A percentile compares a stretch with the other conserved stretches of the same genome.
These are phyloP conservation scores for Cepphus grylle DNA, from an alignment of 2,113 vertebrate species.

Conservation along the genomic window DNA sequence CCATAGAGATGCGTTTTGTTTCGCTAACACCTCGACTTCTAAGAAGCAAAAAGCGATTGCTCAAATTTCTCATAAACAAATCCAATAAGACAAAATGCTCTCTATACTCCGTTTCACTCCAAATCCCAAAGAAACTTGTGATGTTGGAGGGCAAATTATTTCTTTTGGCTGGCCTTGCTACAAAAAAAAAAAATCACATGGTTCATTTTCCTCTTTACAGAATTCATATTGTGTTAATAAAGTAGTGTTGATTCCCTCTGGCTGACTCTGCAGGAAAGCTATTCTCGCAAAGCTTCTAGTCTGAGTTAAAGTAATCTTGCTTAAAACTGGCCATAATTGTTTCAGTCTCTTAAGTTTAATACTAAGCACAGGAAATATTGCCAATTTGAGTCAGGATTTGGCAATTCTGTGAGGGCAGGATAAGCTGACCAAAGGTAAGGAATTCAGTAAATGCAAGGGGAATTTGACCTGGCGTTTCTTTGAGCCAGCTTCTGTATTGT, in stretches of 20 bases:
- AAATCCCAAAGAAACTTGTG: conserved; percentile 4
- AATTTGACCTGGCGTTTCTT: neutral
- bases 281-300: conserved; percentile 9
- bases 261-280: conserved; percentile 48
- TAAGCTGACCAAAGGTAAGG: conserved; percentile 29
- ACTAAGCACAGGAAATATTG: conserved; percentile 5
- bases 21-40: neutral
- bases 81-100: neutral
- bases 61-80: neutral
- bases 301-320: conserved; percentile 37
- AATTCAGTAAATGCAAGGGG: neutral
- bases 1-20: neutral
- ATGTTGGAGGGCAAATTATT: conserved; percentile 47
- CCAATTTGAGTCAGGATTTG: neutral
- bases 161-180: conserved; percentile 34
- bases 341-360: conserved; percentile 28
- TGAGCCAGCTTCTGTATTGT: conserved; percentile 41
- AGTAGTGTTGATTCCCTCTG: conserved; percentile 41
- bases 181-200: neutral
- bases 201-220: conserved; percentile 57
- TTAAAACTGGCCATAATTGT: conserved; percentile 44
- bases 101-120: neutral
- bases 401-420: neutral
- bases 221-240: conserved; percentile 66
- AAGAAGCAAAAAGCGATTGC: neutral